Conservation (phyloP, 2,888 invertebrate genomes). For the Lathronympha strigana region DNA sequence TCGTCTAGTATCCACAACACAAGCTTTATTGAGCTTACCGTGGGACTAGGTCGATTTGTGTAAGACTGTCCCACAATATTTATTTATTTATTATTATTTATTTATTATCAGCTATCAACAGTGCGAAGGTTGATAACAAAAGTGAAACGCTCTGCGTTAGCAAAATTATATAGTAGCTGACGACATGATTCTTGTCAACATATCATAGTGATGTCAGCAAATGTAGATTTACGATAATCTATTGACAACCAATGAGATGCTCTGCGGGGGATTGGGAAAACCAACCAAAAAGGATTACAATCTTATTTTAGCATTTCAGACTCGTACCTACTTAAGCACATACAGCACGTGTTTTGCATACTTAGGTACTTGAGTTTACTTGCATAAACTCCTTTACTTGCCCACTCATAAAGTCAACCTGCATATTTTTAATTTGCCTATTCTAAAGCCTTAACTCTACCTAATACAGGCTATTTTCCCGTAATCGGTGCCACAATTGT, state of each 20-base stretch:
- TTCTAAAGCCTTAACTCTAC: conserved; percentile 3
- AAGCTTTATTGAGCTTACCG: no score
- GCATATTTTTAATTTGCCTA: conserved; percentile 11
- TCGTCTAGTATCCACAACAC: no score
- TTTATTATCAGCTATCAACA: no score
- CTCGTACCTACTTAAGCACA: conserved; percentile 8
- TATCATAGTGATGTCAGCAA: no score
- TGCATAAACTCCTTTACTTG: conserved; percentile 28
- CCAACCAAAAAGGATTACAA: neutral
- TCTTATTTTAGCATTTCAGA: conserved; percentile 4
- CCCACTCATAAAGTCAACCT: conserved; percentile 19
- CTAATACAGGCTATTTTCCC: conserved; percentile 17
- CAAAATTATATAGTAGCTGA: no score
- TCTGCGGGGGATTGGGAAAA: neutral
- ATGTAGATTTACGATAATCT: no score
- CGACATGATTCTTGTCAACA: no score
- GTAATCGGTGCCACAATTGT: neutral
- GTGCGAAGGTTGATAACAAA: no score
- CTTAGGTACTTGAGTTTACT: conserved; percentile 25
- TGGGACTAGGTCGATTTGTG: no score
- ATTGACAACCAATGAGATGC: neutral
- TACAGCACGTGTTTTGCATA: conserved; percentile 37
- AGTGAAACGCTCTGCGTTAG: no score
- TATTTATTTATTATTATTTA: no score
- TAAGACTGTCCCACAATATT: no score